These are phyloP conservation scores for Poeciliopsis turrubarensis DNA, from an alignment of 2,113 vertebrate species.

Conservation along the genomic window DNA sequence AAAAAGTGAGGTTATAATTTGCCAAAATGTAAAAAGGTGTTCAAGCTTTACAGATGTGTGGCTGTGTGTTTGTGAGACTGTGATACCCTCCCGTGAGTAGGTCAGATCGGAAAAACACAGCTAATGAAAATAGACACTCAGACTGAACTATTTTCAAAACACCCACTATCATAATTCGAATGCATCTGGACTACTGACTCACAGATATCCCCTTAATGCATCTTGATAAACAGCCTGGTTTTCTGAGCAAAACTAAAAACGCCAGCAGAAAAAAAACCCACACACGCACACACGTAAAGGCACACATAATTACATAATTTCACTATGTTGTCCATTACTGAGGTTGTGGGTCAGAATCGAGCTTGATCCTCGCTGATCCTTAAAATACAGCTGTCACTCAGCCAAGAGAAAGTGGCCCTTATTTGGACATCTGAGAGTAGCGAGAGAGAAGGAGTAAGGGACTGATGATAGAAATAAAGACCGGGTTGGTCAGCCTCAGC, in stretches of 20 bases:
- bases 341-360: constrained; percentile 46
- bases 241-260: background rate
- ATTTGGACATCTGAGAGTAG: constrained; percentile 21
- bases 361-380: constrained; percentile 42
- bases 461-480: constrained; percentile 19
- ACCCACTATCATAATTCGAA: background rate
- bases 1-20: too few relatives aligned
- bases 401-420: constrained; percentile 41
- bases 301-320: constrained; percentile 59
- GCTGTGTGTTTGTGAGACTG: background rate
- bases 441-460: background rate
- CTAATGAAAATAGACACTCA: background rate
- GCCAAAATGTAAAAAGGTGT: too few relatives aligned
- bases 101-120: background rate
- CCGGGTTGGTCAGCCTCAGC: constrained; percentile 8
- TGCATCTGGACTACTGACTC: background rate
- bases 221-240: background rate
- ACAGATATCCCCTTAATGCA: background rate
- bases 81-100: background rate
- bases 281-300: constrained; percentile 23
- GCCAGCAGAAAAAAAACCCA: background rate
- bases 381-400: constrained; percentile 31
- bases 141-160: background rate
- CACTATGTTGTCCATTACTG: constrained; percentile 58
- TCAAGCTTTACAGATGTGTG: background rate